Base-by-base conservation (phyloP, 2,888 invertebrate species). In the Gerris lacustris region DNA sequence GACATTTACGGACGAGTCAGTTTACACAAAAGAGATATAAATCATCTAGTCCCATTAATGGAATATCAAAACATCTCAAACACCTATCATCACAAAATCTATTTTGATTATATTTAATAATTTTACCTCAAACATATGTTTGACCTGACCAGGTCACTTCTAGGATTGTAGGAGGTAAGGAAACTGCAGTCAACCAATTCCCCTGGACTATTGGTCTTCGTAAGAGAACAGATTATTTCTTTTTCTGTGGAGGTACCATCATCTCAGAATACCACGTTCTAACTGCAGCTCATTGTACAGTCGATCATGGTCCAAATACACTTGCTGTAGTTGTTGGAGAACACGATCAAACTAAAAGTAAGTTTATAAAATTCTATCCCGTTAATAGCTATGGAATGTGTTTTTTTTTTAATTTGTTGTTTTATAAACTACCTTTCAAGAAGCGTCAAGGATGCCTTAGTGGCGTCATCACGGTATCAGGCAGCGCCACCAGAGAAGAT, bases 221-320 rank as follows among this genome's bases (percentile, higher is more conserved):
- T 18, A 11, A 17, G n/a, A 62, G 62, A n/a, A 9, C n/a, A 2
- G 18, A 31, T 31, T 18, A n/a, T 9, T n/a, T 17, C 66, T 11
- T 31, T 11, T 66, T 66, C 66, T 67, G 67, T 31, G 67, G 67
- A 44, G 67, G 67, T 11, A 15, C 67, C 44, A 45, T 67, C 44
- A 31, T 67, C 9, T 44, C 67, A 15, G 44, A 44, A 45, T 45
- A 67, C 44, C 67, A 67, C 67, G 67, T 67, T 31, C 15, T 67
- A 11, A 67, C 67, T 15, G 67, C 67, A 9, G 67, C 67, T 45
- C 67, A 67, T 44, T 67, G 67, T 45, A 67, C 67, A 18, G 7
- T 44, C 67, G 67, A 44, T 9, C 9, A 43, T 7, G 11, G 45
- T 4, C 15, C 45, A 17, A n/a, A 17, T 17, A 67, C 11, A 1